phyloP scores from a whole-genome alignment of 2,797 vertebrate species.

The Salmo trutta region DNA sequence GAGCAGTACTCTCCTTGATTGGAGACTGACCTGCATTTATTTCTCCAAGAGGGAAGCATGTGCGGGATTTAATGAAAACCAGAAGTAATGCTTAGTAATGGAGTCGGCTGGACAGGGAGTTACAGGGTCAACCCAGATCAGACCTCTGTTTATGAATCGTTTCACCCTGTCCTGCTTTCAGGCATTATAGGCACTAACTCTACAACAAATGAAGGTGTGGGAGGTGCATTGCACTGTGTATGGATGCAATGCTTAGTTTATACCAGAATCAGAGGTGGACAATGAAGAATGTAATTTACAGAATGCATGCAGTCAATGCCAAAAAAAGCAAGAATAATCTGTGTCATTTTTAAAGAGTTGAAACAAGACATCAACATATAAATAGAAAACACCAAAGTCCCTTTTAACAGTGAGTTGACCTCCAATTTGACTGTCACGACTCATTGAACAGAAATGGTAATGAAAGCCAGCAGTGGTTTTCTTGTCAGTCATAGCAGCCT shows the following conservation, averaged over 20 bases:
- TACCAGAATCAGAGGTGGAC: not conserved
- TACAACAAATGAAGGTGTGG: conserved; percentile 39
- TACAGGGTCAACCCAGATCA: conserved; percentile 34
- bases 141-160: conserved; percentile 12
- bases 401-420: not conserved
- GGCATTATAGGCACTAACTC: conserved; percentile 36
- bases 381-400: no score
- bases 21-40: conserved; percentile 67
- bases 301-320: no score
- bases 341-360: not conserved
- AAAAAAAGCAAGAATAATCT: not conserved
- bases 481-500: conserved; percentile 18
- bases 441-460: not conserved
- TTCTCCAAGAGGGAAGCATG: conserved; percentile 48
- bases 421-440: not conserved
- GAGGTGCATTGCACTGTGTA: conserved; percentile 18
- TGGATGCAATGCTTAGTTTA: not conserved
- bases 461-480: not conserved
- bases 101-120: conserved; percentile 42
- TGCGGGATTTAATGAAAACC: conserved; percentile 56
- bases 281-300: not conserved
- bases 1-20: conserved; percentile 72
- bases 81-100: conserved; percentile 58
- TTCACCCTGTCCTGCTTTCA: conserved; percentile 56
- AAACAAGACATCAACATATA: not conserved